Percentiles rank a stretch among this genome's conserved stretches.
Evolutionary conservation across 2,113 vertebrate species (phyloP).

Genomic region (Leptosomus discolor): DNA sequence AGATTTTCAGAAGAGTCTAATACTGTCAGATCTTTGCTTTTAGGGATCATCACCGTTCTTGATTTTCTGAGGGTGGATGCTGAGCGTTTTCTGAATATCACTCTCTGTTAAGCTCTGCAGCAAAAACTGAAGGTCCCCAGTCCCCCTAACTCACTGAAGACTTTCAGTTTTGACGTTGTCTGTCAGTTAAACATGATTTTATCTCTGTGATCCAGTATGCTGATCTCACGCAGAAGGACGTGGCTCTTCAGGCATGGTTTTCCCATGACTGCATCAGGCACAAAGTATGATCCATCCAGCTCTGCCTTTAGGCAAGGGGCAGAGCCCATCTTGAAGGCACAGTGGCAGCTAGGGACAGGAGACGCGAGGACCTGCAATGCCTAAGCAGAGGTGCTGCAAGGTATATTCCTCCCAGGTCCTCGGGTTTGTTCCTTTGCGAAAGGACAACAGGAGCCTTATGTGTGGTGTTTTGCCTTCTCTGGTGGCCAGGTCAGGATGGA

Average conservation of each 20-base stretch:
- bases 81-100: neutral
- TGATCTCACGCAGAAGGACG: neutral
- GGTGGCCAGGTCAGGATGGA: accelerated
- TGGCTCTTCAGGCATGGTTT: neutral
- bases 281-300: accelerated
- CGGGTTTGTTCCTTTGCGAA: neutral
- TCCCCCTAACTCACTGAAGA: neutral
- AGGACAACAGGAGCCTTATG: accelerated
- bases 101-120: neutral
- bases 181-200: neutral
- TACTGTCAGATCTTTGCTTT: neutral
- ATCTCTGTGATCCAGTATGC: neutral
- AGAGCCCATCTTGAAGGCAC: neutral
- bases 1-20: neutral
- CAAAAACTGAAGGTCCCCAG: neutral
- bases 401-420: neutral
- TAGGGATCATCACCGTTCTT: neutral
- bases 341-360: accelerated
- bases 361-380: accelerated
- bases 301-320: neutral
- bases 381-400: neutral
- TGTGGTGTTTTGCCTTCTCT: neutral
- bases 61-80: neutral
- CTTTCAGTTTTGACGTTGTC: neutral
- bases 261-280: neutral